These are phyloP conservation scores for Plutella xylostella DNA, from an alignment of 2,888 invertebrate species.

Conservation along the genomic window DNA sequence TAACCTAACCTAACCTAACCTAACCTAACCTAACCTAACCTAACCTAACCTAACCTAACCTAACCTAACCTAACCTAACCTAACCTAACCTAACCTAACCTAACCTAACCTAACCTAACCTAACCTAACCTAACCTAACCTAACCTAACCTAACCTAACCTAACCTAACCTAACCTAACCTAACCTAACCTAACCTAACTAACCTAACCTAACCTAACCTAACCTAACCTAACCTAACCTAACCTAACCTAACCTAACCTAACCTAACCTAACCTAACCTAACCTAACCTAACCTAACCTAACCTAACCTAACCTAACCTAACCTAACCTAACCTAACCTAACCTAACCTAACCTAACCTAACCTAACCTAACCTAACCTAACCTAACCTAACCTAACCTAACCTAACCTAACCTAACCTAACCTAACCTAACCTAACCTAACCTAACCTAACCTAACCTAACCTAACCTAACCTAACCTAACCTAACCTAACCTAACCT, in stretches of 20 bases:
- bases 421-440: slow-evolving; percentile 6
- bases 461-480: slow-evolving; percentile 14
- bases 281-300: slow-evolving; percentile 6
- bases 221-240: slow-evolving; percentile 6
- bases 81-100: slow-evolving; percentile 13
- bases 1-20: slow-evolving; percentile 11
- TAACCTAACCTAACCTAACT: slow-evolving; percentile 12
- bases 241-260: slow-evolving; percentile 6
- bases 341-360: slow-evolving; percentile 10
- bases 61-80: slow-evolving; percentile 12
- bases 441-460: slow-evolving; percentile 14
- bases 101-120: slow-evolving; percentile 13
- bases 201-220: slow-evolving; percentile 10
- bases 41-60: slow-evolving; percentile 12
- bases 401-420: slow-evolving; percentile 11
- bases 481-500: slow-evolving; percentile 16
- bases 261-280: slow-evolving; percentile 6
- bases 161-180: slow-evolving; percentile 11
- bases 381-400: slow-evolving; percentile 12
- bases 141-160: slow-evolving; percentile 13
- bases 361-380: slow-evolving; percentile 12
- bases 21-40: slow-evolving; percentile 12
- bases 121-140: slow-evolving; percentile 13
- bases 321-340: slow-evolving; percentile 7
- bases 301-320: slow-evolving; percentile 6